phyloP scores from a whole-genome alignment of 2,797 vertebrate species.

The Enteromius treurensis region DNA sequence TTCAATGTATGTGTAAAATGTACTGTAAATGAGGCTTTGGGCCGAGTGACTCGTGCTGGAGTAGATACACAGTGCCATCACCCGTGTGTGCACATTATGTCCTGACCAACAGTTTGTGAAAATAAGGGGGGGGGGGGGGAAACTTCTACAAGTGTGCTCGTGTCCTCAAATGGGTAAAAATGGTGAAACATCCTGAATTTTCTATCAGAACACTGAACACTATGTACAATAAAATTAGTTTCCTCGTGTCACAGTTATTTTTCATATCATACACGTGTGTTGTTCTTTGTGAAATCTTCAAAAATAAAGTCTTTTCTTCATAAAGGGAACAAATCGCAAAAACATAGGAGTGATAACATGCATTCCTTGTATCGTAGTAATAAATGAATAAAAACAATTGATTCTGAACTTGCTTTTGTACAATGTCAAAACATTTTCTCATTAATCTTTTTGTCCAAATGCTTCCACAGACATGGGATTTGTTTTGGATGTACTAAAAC shows the following conservation, averaged over 20 bases:
- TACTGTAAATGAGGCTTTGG: neutral
- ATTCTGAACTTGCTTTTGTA: neutral
- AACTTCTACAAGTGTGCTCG: neutral
- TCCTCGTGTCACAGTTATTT: neutral
- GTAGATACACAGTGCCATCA: slow-evolving; percentile 1
- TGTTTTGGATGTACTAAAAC: slow-evolving; percentile 12
- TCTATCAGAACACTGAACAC: slow-evolving; percentile 32
- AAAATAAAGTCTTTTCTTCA: slow-evolving; percentile 21
- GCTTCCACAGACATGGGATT: neutral
- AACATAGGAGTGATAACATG: slow-evolving; percentile 21
- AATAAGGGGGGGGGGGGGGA: neutral
- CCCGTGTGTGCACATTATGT: neutral
- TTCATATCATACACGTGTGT: neutral
- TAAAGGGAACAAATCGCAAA: slow-evolving; percentile 3
- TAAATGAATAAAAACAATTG: neutral
- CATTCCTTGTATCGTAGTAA: neutral
- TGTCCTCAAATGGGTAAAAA: slow-evolving; percentile 19
- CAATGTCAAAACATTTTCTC: neutral
- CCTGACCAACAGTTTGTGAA: neutral
- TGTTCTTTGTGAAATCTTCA: slow-evolving; percentile 11
- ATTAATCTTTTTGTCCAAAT: neutral
- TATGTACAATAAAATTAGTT: slow-evolving; percentile 23
- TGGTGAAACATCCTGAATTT: slow-evolving; percentile 12
- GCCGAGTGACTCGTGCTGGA: neutral
- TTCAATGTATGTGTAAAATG: slow-evolving; percentile 2